These are phyloP conservation scores for Lutraria lutraria DNA, from an alignment of 2,888 invertebrate genomes.

Conservation along the genomic window DNA sequence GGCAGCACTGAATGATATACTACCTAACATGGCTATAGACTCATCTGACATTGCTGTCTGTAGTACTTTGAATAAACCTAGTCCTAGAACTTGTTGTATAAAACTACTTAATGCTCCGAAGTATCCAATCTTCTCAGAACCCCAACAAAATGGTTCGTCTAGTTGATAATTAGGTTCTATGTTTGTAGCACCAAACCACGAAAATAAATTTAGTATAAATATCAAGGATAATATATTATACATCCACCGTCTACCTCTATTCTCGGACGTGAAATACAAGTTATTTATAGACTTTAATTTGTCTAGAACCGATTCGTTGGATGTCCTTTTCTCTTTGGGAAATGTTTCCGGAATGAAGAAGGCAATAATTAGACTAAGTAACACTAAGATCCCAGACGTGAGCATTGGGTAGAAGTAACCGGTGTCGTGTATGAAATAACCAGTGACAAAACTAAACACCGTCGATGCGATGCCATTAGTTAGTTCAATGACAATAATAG, in stretches of 20 bases:
- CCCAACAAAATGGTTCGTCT: slow-evolving; percentile 71
- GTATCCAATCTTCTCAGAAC: slow-evolving; percentile 64
- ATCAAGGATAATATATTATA: slow-evolving; percentile 51
- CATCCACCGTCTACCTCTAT: slow-evolving; percentile 59
- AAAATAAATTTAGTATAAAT: slow-evolving; percentile 51
- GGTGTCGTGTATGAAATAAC: slow-evolving; percentile 55
- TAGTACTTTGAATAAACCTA: slow-evolving; percentile 56
- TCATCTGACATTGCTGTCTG: slow-evolving; percentile 61
- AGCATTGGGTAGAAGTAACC: slow-evolving; percentile 62
- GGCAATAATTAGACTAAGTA: slow-evolving; percentile 33
- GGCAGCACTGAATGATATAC: slow-evolving; percentile 50
- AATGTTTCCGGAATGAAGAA: slow-evolving; percentile 57
- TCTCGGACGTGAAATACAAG: slow-evolving; percentile 43
- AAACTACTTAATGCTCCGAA: slow-evolving; percentile 46
- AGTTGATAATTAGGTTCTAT: slow-evolving; percentile 68
- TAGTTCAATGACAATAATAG: slow-evolving; percentile 56
- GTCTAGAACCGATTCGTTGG: slow-evolving; percentile 24
- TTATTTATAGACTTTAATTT: slow-evolving; percentile 39
- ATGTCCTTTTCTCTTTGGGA: slow-evolving; percentile 27
- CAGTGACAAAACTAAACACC: slow-evolving; percentile 44
- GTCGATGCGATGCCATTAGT: slow-evolving; percentile 45
- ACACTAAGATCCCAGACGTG: slow-evolving; percentile 23
- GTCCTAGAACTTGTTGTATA: slow-evolving; percentile 42
- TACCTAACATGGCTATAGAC: slow-evolving; percentile 56
- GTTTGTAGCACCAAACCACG: slow-evolving; percentile 46